Percentiles rank a stretch among this genome's conserved stretches.
Conservation (phyloP, 2,888 invertebrate genomes). For the Oscheius sp. region DNA sequence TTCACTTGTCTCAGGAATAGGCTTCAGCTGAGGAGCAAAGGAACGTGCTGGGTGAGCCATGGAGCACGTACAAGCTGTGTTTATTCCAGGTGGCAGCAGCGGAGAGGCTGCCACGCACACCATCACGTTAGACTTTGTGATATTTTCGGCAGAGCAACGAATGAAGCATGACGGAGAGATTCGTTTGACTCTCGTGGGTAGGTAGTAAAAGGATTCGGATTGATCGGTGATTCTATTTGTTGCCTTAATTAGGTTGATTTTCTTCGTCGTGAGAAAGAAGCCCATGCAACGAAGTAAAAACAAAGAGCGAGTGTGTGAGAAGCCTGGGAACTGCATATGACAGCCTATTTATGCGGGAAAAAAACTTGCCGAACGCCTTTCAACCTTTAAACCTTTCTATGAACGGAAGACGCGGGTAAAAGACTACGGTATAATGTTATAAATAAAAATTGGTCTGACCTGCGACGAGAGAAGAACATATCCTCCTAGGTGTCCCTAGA, state of each 20-base stretch:
- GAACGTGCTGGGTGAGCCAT: constrained; percentile 34
- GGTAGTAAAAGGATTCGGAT: constrained; percentile 28
- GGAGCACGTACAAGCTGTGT: constrained; percentile 30
- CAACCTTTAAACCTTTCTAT: too few species aligned
- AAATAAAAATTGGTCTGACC: too few species aligned
- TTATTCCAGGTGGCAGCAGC: constrained; percentile 35
- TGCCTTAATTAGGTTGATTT: constrained; percentile 18
- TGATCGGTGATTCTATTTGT: constrained; percentile 28
- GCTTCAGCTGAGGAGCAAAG: constrained; percentile 29
- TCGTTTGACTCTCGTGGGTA: not conserved
- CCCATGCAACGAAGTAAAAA: constrained; percentile 18
- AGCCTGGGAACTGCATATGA: constrained; percentile 4
- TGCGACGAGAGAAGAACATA: too few species aligned
- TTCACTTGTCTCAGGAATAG: constrained; percentile 30
- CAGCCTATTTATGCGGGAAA: not conserved
- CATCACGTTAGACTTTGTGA: constrained; percentile 33
- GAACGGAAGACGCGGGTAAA: too few species aligned
- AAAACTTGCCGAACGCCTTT: too few species aligned
- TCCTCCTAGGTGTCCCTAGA: too few species aligned
- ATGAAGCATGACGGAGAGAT: constrained; percentile 11
- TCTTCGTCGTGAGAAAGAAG: constrained; percentile 11
- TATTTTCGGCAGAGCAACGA: constrained; percentile 10
- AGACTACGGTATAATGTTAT: too few species aligned
- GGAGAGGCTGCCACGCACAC: constrained; percentile 24
- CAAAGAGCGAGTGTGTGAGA: constrained; percentile 21